phyloP scores from a whole-genome alignment of 1,140 invertebrate genomes.

The Lamellibrachia luymesi region DNA sequence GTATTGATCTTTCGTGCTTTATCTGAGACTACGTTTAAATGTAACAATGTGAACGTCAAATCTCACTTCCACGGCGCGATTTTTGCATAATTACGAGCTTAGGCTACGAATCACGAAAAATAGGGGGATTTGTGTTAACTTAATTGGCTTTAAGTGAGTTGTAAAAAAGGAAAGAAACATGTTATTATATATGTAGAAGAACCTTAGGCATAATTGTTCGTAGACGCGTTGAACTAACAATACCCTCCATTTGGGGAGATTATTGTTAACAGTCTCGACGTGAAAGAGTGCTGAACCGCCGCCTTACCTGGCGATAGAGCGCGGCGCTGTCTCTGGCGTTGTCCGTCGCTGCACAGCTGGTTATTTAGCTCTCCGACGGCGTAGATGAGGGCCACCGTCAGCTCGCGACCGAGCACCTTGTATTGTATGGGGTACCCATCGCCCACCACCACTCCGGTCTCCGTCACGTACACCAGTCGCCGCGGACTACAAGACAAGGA shows the following conservation, averaged over 20 bases:
- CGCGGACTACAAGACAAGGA: background rate
- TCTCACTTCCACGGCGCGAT: too few relatives aligned
- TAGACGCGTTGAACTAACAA: background rate
- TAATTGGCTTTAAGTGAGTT: too few relatives aligned
- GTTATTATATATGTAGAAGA: too few relatives aligned
- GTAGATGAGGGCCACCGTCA: background rate
- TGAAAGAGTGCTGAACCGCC: too few relatives aligned
- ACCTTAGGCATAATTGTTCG: too few relatives aligned
- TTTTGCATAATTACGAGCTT: too few relatives aligned
- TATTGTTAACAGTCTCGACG: background rate
- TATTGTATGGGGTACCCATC: background rate
- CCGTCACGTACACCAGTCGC: background rate
- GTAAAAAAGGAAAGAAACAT: too few relatives aligned
- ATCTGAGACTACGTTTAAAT: background rate
- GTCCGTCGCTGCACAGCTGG: background rate
- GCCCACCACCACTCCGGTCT: background rate
- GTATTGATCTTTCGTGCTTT: background rate
- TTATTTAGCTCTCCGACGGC: background rate
- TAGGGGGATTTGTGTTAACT: too few relatives aligned
- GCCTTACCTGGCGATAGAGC: background rate
- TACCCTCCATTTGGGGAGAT: background rate
- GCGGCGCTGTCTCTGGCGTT: background rate
- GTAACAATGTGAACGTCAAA: background rate
- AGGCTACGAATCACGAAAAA: too few relatives aligned
- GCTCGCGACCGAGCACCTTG: background rate